A percentile compares a stretch with the other conserved stretches of the same genome.
Evolutionary conservation across 2,797 vertebrate species (phyloP).

Genomic region (Bradypodion ventrale): DNA sequence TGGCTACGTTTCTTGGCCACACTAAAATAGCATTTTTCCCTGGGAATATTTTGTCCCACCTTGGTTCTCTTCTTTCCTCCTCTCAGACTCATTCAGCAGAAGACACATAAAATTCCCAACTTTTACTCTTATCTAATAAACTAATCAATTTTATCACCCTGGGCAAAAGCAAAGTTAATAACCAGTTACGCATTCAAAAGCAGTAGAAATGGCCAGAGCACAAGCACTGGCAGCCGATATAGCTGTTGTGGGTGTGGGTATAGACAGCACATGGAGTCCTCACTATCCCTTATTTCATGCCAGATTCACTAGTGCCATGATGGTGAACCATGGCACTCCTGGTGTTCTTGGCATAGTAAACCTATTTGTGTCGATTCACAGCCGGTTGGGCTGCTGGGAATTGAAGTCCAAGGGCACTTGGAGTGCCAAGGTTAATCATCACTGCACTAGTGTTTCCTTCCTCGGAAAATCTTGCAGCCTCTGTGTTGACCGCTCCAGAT

Average conservation of each 20-base stretch:
- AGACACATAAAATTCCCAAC: slow-evolving; percentile 40
- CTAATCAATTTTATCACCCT: slow-evolving; percentile 61
- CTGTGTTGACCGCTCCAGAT: neutral
- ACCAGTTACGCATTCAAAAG: slow-evolving; percentile 47
- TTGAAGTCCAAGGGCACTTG: no score
- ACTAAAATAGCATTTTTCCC: slow-evolving; percentile 37
- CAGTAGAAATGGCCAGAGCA: slow-evolving; percentile 44
- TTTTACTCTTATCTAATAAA: slow-evolving; percentile 52
- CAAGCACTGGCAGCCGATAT: neutral
- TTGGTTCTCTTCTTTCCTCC: slow-evolving; percentile 14
- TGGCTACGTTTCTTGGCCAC: slow-evolving; percentile 41
- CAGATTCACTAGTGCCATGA: no score
- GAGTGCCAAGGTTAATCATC: no score
- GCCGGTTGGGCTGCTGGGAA: no score
- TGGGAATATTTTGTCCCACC: neutral
- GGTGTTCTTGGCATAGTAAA: no score
- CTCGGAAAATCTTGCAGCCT: neutral
- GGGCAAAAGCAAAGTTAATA: slow-evolving; percentile 60
- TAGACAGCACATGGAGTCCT: slow-evolving; percentile 1
- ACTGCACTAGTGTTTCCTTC: no score
- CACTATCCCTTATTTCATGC: neutral
- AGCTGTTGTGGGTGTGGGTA: neutral
- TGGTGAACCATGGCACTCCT: no score
- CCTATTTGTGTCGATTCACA: no score
- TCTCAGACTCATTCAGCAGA: slow-evolving; percentile 31